A percentile compares a stretch with the other conserved stretches of the same genome.
Conservation (phyloP, 2,113 vertebrate genomes). For the Panthera tigris region DNA sequence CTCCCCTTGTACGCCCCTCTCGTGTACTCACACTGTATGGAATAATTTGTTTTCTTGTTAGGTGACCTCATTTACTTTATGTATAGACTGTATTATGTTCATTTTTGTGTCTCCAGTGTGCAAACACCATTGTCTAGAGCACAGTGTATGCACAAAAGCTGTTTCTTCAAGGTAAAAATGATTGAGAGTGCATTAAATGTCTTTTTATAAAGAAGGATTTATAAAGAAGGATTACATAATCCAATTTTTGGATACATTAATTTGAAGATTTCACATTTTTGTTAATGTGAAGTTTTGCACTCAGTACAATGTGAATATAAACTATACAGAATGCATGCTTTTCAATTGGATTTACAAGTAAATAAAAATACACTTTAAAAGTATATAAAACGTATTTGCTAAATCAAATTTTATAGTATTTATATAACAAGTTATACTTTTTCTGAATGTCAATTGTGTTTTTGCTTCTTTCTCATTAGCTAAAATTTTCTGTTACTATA, state of each 20-base stretch:
- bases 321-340: slow-evolving; percentile 36
- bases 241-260: slow-evolving; percentile 8
- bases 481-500: slow-evolving; percentile 37
- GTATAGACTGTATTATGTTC: neutral
- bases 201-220: slow-evolving; percentile 46
- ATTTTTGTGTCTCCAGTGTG: neutral
- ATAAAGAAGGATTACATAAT: slow-evolving; percentile 52
- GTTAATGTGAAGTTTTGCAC: neutral
- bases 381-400: slow-evolving; percentile 28
- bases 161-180: slow-evolving; percentile 46
- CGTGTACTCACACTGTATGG: neutral
- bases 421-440: slow-evolving; percentile 43
- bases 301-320: neutral
- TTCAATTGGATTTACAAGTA: slow-evolving; percentile 30
- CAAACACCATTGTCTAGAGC: neutral
- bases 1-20: neutral
- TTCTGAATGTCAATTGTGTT: slow-evolving; percentile 42
- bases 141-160: slow-evolving; percentile 32
- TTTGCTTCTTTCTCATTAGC: slow-evolving; percentile 50
- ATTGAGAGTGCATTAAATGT: slow-evolving; percentile 33
- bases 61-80: slow-evolving; percentile 14
- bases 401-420: slow-evolving; percentile 55
- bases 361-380: slow-evolving; percentile 54
- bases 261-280: slow-evolving; percentile 46
- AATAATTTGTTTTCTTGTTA: slow-evolving; percentile 23